Evolutionary conservation across 2,113 vertebrate species (phyloP).

Genomic region (Pogona vitticeps): DNA sequence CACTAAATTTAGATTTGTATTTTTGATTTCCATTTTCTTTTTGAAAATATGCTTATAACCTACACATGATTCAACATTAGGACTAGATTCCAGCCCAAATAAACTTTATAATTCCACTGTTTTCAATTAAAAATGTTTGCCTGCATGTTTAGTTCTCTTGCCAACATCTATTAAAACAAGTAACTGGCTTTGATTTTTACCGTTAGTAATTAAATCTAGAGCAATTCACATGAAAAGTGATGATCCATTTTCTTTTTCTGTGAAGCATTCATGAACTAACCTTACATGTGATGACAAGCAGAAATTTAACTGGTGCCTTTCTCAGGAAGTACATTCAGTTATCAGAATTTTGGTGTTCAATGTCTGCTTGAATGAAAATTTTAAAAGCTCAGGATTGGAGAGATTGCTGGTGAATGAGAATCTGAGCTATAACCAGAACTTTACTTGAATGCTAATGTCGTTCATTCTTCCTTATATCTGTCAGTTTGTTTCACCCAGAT

Average conservation of each 20-base stretch:
- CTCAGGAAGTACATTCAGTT: neutral
- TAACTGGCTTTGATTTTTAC: neutral
- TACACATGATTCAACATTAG: neutral
- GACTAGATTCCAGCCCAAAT: neutral
- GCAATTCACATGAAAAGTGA: neutral
- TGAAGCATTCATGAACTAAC: neutral
- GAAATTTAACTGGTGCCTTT: neutral
- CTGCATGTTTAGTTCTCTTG: neutral
- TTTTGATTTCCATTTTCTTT: too few species aligned
- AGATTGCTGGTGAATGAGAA: neutral
- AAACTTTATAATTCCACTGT: neutral
- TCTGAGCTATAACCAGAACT: neutral
- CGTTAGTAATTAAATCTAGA: neutral
- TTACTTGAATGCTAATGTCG: neutral
- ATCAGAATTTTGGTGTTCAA: neutral
- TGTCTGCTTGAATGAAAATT: neutral
- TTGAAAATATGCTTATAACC: neutral
- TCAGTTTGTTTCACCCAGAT: slow-evolving; percentile 24
- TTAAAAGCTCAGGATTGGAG: neutral
- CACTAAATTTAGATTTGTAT: too few species aligned
- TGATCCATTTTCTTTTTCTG: neutral
- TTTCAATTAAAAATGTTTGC: neutral
- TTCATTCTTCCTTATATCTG: slow-evolving; percentile 22
- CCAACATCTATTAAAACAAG: neutral
- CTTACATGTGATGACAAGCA: neutral